Evolutionary conservation across 2,797 vertebrate species (phyloP), one percentile per base, ranked within the genome.

Genomic region (Moxostoma hubbsi): DNA sequence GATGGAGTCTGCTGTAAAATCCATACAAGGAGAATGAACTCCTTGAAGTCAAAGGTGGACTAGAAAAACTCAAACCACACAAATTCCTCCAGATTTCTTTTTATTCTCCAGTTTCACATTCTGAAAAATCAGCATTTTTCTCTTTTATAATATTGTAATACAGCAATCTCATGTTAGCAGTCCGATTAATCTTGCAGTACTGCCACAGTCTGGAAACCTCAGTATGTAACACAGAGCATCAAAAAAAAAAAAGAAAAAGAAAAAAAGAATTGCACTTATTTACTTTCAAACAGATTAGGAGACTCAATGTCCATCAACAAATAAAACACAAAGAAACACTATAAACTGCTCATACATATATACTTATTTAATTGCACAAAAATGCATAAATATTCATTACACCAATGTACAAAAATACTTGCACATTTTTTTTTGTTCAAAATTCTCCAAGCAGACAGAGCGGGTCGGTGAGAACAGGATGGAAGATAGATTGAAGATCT

Each of bases 81-180:
- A 65, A 46, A 1, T 47, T 16, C 55, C 62, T 77, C 74, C 64
- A 36, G 36, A 36, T 84, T 79, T 77, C 77, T 75, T 68, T 88
- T 88, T 86, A 87, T 87, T 88, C 85, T 87, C 84, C 87, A 88
- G 87, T 85, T 87, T 86, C 82, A 88, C 76, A 86, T 84, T 86
- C 82, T 79, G 70, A 73, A 36, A 72, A 73, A 73, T 0, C 10
- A 62, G 43, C 18, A 9, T 65, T 46, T 15, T 54, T 50, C 36
- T 3, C 36, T 36, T 24, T 69, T 24, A 71, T 36, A 36, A 36
- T 36, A 36, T 24, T 24, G 24, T 61, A 70, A 53, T 65, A 88
- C 85, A 86, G 79, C 81, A 85, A 84, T 82, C 68, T 88, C 77
- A 75, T 82, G 18, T 85, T 81, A 78, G 84, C 83, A 87, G 81